A percentile compares a stretch with the other conserved stretches of the same genome.
These are phyloP conservation scores for Sebastolobus alascanus DNA, from an alignment of 2,797 vertebrate genomes.

Conservation along the genomic window DNA sequence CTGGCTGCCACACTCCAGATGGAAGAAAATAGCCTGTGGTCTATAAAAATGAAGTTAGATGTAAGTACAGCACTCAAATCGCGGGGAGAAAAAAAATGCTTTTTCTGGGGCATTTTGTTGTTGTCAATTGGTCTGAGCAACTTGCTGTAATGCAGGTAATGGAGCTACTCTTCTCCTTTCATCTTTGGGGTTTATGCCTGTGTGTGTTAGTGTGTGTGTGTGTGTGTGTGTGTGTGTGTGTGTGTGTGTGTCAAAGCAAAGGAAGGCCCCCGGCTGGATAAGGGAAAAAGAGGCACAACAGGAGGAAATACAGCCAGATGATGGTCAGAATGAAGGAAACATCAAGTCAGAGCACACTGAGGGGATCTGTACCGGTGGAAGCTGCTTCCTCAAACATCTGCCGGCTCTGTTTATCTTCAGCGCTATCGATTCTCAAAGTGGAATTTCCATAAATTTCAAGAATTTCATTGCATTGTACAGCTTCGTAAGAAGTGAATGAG, in stretches of 20 bases:
- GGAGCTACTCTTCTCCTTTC: conserved; percentile 95
- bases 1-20: conserved; percentile 90
- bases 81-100: conserved; percentile 92
- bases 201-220: conserved; percentile 25
- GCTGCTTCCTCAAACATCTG: conserved; percentile 50
- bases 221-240: background rate
- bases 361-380: conserved; percentile 41
- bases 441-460: background rate
- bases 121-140: conserved; percentile 90
- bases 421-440: background rate
- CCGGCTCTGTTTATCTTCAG: conserved; percentile 46
- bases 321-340: conserved; percentile 63
- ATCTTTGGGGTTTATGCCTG: conserved; percentile 88
- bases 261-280: conserved; percentile 79
- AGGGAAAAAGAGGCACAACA: conserved; percentile 78
- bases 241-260: conserved; percentile 70
- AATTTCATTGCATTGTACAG: background rate
- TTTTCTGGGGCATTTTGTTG: conserved; percentile 94
- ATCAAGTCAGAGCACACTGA: conserved; percentile 49
- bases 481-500: background rate
- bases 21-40: conserved; percentile 93
- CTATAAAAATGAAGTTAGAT: conserved; percentile 95
- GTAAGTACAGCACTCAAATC: conserved; percentile 96
- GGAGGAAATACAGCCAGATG: conserved; percentile 76
- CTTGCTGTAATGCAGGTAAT: conserved; percentile 97